Conservation (phyloP, 2,888 invertebrate species). For the Meiosimyza decipiens region DNA sequence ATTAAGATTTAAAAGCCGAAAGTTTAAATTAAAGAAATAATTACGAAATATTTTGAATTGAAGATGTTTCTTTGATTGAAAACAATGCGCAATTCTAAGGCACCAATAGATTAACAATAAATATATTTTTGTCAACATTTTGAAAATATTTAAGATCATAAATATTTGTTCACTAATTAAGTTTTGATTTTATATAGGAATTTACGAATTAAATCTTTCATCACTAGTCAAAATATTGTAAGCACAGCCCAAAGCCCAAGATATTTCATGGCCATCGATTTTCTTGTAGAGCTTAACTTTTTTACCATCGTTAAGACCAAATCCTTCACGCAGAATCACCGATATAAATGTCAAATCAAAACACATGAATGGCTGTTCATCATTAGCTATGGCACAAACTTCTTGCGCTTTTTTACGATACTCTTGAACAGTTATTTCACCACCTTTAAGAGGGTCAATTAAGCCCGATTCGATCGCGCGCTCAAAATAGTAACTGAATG, state of each 20-base stretch:
- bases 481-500: slow-evolving; percentile 96
- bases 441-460: slow-evolving; percentile 79
- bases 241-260: slow-evolving; percentile 95
- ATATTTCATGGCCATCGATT: slow-evolving; percentile 90
- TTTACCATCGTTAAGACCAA: slow-evolving; percentile 72
- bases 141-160: slow-evolving; percentile 36
- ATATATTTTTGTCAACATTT: slow-evolving; percentile 7
- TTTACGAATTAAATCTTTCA: slow-evolving; percentile 67
- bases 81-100: slow-evolving; percentile 28
- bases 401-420: slow-evolving; percentile 77
- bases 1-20: too few relatives aligned
- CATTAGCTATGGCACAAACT: slow-evolving; percentile 79
- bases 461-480: slow-evolving; percentile 87
- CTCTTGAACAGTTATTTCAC: slow-evolving; percentile 75
- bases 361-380: slow-evolving; percentile 91
- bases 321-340: slow-evolving; percentile 85
- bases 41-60: too few relatives aligned
- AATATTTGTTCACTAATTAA: too few relatives aligned
- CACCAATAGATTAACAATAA: slow-evolving; percentile 21
- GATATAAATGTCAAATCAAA: slow-evolving; percentile 90
- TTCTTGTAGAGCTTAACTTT: slow-evolving; percentile 83
- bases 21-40: too few relatives aligned
- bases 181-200: background rate
- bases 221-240: slow-evolving; percentile 79
- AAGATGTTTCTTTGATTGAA: background rate